Evolutionary conservation across 1,140 invertebrate species (phyloP).

Genomic region (Scaptomyza hsui): DNA sequence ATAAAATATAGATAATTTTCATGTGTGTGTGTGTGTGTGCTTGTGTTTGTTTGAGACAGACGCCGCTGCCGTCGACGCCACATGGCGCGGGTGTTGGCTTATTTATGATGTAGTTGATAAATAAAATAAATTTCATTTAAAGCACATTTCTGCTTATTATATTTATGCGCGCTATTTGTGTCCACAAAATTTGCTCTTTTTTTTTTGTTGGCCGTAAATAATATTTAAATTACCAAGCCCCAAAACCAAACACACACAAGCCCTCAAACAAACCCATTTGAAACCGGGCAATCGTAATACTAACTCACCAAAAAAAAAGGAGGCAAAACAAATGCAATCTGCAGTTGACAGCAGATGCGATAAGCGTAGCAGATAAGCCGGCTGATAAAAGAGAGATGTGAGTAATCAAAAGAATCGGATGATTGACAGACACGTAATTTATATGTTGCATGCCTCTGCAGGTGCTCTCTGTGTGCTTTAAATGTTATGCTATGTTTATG

Average conservation of each 20-base stretch:
- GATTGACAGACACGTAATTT: background rate
- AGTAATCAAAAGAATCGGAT: background rate
- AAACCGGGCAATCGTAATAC: background rate
- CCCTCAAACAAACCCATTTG: background rate
- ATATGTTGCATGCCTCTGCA: background rate
- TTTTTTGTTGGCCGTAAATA: slow-evolving; percentile 32
- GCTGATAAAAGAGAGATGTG: background rate
- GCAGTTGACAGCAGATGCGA: slow-evolving; percentile 25
- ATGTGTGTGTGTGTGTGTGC: slow-evolving; percentile 1
- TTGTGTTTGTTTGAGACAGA: slow-evolving; percentile 1
- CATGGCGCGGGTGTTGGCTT: slow-evolving; percentile 63
- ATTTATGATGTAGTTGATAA: slow-evolving; percentile 78
- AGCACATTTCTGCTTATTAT: slow-evolving; percentile 47
- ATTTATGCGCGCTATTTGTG: slow-evolving; percentile 48
- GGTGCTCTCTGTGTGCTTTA: background rate
- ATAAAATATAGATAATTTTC: slow-evolving; percentile 26
- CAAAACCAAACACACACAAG: background rate
- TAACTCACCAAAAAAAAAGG: no score
- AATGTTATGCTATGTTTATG: background rate
- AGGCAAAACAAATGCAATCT: slow-evolving; percentile 15
- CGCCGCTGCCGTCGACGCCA: slow-evolving; percentile 34
- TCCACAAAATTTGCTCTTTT: slow-evolving; percentile 2
- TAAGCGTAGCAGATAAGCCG: background rate
- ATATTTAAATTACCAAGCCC: slow-evolving; percentile 33
- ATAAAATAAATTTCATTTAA: slow-evolving; percentile 80